Conservation (phyloP, 2,113 vertebrate genomes). For the Pardalotus punctatus region DNA sequence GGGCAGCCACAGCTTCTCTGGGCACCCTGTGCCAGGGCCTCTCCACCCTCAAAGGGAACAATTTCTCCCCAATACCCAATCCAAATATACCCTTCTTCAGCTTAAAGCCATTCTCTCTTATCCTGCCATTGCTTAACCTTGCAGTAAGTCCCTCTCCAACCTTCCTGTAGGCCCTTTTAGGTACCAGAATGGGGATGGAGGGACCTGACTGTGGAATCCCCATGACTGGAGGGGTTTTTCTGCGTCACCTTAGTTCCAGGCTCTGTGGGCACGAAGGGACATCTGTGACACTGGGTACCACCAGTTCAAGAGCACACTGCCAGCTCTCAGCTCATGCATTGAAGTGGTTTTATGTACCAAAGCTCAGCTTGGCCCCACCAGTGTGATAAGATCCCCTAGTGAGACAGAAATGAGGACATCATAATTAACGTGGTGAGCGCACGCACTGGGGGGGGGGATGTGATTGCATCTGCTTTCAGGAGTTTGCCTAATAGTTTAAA, state of each 20-base stretch:
- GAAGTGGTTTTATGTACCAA: neutral
- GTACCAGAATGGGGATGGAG: neutral
- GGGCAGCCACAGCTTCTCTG: neutral
- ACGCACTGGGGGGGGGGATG: fast-evolving
- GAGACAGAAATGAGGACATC: conserved; percentile 62
- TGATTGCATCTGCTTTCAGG: conserved; percentile 32
- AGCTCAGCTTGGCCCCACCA: neutral
- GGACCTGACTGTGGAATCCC: neutral
- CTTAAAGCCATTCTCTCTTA: neutral
- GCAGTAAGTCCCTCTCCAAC: neutral
- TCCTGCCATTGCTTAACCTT: neutral
- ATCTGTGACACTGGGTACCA: neutral
- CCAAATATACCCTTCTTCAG: neutral
- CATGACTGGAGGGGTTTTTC: neutral
- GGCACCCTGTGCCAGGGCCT: neutral
- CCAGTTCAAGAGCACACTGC: fast-evolving
- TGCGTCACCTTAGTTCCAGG: neutral
- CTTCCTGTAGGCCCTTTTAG: neutral
- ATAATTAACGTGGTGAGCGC: neutral
- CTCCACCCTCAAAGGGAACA: fast-evolving
- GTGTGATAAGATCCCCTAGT: conserved; percentile 30
- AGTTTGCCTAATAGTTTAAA: conserved; percentile 32
- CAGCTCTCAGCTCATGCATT: neutral
- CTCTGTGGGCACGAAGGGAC: neutral
- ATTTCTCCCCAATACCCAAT: neutral